phyloP scores from a whole-genome alignment of 2,888 invertebrate genomes.

The Aleiodes testaceus region DNA sequence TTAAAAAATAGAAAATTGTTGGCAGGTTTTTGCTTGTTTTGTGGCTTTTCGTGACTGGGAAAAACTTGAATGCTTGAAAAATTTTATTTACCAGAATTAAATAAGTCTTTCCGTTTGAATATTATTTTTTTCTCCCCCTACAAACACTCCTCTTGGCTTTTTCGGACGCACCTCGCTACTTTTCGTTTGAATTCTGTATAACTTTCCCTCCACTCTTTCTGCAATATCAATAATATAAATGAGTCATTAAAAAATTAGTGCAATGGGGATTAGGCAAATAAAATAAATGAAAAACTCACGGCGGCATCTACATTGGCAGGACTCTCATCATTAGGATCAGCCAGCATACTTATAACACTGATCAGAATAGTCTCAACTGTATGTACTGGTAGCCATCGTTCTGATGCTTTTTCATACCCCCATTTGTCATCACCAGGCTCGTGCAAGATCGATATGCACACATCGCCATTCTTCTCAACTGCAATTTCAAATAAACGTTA shows the following conservation, averaged over 20 bases:
- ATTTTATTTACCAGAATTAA: constrained; percentile 69
- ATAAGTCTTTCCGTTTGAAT: constrained; percentile 72
- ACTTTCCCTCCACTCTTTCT: constrained; percentile 99
- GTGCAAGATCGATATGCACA: constrained; percentile 99
- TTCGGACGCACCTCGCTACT: constrained; percentile 97
- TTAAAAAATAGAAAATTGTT: not conserved
- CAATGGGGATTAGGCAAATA: not conserved
- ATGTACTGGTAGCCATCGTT: constrained; percentile 98
- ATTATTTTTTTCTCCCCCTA: constrained; percentile 74
- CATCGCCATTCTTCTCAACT: constrained; percentile 97
- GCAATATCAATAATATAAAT: constrained; percentile 67
- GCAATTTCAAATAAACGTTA: constrained; percentile 62
- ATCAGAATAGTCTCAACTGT: constrained; percentile 99
- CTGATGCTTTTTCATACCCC: constrained; percentile 98
- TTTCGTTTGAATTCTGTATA: constrained; percentile 98
- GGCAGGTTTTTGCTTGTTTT: not conserved
- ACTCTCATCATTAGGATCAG: constrained; percentile 99
- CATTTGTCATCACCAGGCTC: constrained; percentile 99
- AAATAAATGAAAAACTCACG: constrained; percentile 77
- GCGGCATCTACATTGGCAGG: constrained; percentile 99
- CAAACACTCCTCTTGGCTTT: constrained; percentile 99
- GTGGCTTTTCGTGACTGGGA: not conserved
- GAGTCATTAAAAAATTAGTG: not conserved
- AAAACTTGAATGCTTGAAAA: not conserved
- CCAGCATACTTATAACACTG: constrained; percentile 99